phyloP scores from a whole-genome alignment of 2,113 vertebrate genomes.

The Varanus komodoensis region DNA sequence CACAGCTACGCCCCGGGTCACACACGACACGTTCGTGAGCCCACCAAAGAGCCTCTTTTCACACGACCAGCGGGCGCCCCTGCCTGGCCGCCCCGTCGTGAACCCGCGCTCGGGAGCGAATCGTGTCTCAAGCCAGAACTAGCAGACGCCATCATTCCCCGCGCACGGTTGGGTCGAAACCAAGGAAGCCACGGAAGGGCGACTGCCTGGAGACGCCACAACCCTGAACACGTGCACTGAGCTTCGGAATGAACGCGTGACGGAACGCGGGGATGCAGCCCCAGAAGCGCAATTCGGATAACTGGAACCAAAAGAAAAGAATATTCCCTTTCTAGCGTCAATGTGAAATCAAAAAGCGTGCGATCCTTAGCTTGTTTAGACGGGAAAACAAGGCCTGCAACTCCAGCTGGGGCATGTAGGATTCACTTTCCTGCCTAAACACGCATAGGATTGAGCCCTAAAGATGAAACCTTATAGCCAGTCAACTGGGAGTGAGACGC shows the following conservation, averaged over 20 bases:
- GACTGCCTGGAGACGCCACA: neutral
- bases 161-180: too few species aligned
- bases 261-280: neutral
- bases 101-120: neutral
- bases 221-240: neutral
- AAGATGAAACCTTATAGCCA: too few species aligned
- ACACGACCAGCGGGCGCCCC: neutral
- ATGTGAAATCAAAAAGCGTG: neutral
- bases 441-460: too few species aligned
- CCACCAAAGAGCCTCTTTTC: neutral
- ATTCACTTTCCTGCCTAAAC: too few species aligned
- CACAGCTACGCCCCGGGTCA: too few species aligned
- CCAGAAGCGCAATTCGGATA: neutral
- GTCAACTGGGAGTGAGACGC: too few species aligned
- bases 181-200: neutral
- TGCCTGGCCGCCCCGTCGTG: neutral
- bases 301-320: neutral
- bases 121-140: neutral
- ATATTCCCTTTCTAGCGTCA: neutral
- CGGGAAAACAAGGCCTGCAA: too few species aligned
- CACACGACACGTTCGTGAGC: neutral
- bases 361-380: too few species aligned
- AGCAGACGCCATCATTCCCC: too few species aligned
- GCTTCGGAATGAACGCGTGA: neutral
- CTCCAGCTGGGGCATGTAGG: too few species aligned